These are phyloP conservation scores for Ceuthmochares aereus DNA, from an alignment of 2,113 vertebrate species.

Conservation along the genomic window DNA sequence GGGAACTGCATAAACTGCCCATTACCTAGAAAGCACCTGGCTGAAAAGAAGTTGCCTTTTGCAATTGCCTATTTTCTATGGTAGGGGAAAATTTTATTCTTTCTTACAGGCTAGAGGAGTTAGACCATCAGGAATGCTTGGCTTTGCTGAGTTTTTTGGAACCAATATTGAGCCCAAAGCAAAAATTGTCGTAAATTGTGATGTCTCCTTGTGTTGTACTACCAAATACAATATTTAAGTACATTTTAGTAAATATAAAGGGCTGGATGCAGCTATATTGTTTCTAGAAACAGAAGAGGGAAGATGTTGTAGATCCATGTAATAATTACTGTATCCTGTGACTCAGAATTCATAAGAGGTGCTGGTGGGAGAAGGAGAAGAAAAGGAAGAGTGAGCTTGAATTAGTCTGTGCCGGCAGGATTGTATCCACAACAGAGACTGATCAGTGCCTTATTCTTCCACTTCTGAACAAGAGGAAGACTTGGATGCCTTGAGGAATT, in stretches of 20 bases:
- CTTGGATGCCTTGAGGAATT: not conserved
- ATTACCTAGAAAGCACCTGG: not conserved
- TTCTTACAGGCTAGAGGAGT: not conserved
- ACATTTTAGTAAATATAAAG: not conserved
- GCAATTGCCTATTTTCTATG: not conserved
- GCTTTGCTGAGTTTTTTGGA: not conserved
- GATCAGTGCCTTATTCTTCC: not conserved
- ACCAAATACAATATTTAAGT: not conserved
- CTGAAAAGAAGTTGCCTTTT: not conserved
- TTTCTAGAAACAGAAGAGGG: not conserved
- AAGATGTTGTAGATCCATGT: not conserved
- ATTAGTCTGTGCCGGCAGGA: not conserved
- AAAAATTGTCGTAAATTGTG: not conserved
- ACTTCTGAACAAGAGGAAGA: not conserved
- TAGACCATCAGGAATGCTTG: not conserved
- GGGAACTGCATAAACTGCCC: not conserved
- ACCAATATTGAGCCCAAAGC: not conserved
- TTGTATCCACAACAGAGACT: fast-evolving
- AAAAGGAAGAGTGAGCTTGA: not conserved
- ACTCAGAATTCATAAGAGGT: not conserved
- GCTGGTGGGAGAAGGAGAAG: not conserved
- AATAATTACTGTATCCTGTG: not conserved
- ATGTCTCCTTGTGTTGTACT: not conserved
- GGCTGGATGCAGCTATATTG: fast-evolving
- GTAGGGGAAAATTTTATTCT: not conserved